Evolutionary conservation across 2,888 invertebrate species (phyloP).

Genomic region (Diarsia dahlii): DNA sequence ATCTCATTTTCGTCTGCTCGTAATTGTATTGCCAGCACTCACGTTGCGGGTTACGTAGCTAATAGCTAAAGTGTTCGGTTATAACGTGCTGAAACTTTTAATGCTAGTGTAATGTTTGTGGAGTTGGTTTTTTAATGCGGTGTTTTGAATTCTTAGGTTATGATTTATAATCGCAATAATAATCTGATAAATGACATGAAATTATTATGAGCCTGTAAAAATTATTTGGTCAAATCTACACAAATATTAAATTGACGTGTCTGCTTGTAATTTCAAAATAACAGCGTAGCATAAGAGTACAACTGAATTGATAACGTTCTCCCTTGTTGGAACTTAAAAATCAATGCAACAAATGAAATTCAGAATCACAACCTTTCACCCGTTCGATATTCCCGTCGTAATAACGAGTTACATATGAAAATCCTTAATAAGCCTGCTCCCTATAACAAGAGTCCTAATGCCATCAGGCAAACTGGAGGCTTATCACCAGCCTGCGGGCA

Average conservation of each 20-base stretch:
- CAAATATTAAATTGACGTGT: no score
- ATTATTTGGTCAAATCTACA: no score
- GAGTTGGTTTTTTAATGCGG: background rate
- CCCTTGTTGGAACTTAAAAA: no score
- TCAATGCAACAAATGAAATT: background rate
- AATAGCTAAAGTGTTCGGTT: conserved; percentile 29
- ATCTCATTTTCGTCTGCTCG: conserved; percentile 45
- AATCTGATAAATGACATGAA: background rate
- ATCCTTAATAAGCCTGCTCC: background rate
- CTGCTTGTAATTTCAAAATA: no score
- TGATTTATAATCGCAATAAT: background rate
- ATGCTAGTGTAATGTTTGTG: conserved; percentile 7
- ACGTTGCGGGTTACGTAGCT: background rate
- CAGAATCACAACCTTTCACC: background rate
- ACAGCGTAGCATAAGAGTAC: no score
- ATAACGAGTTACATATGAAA: no score
- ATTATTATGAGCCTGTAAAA: no score
- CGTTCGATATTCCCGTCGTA: background rate
- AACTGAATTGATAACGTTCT: no score
- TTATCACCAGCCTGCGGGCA: background rate
- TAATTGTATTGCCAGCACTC: conserved; percentile 43
- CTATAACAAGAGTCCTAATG: background rate
- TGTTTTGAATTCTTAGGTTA: background rate
- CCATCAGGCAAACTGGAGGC: background rate
- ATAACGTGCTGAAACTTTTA: conserved; percentile 30